A percentile compares a stretch with the other conserved stretches of the same genome.
phyloP scores from a whole-genome alignment of 2,113 vertebrate species.

The Corapipo altera region DNA sequence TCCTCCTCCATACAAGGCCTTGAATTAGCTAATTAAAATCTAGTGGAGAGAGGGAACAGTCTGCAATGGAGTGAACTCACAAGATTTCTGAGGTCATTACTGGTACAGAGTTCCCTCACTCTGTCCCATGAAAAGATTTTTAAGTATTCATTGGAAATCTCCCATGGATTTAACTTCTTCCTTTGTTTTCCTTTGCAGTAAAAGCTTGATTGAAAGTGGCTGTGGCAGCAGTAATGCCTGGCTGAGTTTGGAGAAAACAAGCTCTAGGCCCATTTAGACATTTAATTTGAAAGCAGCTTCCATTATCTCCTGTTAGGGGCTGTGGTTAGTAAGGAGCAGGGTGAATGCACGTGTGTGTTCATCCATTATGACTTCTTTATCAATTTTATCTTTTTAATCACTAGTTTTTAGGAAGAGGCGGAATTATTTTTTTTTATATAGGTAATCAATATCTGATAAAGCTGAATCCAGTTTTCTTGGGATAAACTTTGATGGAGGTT shows the following conservation, averaged over 20 bases:
- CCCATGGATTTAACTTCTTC: slow-evolving; percentile 76
- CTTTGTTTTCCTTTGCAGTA: slow-evolving; percentile 78
- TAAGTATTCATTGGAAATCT: slow-evolving; percentile 75
- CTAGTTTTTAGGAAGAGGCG: background rate
- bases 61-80: slow-evolving; percentile 24
- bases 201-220: slow-evolving; percentile 85
- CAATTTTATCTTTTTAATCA: background rate
- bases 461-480: background rate
- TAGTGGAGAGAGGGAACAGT: background rate
- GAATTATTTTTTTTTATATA: background rate
- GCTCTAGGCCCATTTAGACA: slow-evolving; percentile 67
- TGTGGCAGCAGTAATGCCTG: slow-evolving; percentile 83
- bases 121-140: slow-evolving; percentile 67
- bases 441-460: background rate
- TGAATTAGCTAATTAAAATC: slow-evolving; percentile 62
- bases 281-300: slow-evolving; percentile 69
- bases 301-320: slow-evolving; percentile 65
- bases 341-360: background rate
- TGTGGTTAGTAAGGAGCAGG: slow-evolving; percentile 14
- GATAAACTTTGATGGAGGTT: background rate
- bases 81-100: slow-evolving; percentile 60
- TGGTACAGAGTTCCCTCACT: slow-evolving; percentile 56
- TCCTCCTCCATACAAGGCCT: slow-evolving; percentile 31
- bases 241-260: slow-evolving; percentile 80
- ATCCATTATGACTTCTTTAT: slow-evolving; percentile 11